Evolutionary conservation across 2,888 invertebrate species (phyloP).

Genomic region (Cetonia aurata): DNA sequence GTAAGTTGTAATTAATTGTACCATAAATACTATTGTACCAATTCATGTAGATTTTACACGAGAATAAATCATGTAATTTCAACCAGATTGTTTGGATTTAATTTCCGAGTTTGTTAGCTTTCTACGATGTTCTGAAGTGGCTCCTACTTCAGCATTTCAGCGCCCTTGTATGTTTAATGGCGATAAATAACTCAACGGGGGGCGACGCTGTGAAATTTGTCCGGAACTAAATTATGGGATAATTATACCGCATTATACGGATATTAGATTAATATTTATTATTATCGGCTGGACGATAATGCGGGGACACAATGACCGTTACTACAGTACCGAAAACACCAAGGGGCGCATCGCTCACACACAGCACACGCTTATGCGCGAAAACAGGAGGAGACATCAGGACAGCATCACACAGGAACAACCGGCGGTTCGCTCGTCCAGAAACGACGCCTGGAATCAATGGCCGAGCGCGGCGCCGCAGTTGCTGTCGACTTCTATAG

Average conservation of each 20-base stretch:
- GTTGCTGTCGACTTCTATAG: conserved; percentile 58
- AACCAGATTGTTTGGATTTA: too few relatives aligned
- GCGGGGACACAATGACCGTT: background rate
- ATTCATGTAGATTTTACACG: too few relatives aligned
- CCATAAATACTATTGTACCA: too few relatives aligned
- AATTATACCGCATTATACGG: conserved; percentile 5
- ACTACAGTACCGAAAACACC: background rate
- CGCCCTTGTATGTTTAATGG: background rate
- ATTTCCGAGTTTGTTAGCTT: too few relatives aligned
- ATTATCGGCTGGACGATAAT: background rate
- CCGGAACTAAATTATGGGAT: background rate
- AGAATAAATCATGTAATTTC: too few relatives aligned
- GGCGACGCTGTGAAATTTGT: background rate
- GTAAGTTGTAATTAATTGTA: too few relatives aligned
- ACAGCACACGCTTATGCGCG: conserved; percentile 1
- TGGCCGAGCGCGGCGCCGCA: conserved; percentile 63
- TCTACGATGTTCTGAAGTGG: too few relatives aligned
- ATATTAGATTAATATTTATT: conserved; percentile 9
- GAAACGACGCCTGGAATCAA: conserved; percentile 60
- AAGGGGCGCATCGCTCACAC: too few relatives aligned
- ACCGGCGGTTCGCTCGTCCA: conserved; percentile 47
- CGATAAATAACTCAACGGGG: conserved; percentile 9
- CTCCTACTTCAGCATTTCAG: background rate
- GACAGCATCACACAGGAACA: conserved; percentile 33
- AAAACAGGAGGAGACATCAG: conserved; percentile 17